Evolutionary conservation across 2,113 vertebrate genomes (phyloP).

Genomic region (Trichomycterus rosablanca): DNA sequence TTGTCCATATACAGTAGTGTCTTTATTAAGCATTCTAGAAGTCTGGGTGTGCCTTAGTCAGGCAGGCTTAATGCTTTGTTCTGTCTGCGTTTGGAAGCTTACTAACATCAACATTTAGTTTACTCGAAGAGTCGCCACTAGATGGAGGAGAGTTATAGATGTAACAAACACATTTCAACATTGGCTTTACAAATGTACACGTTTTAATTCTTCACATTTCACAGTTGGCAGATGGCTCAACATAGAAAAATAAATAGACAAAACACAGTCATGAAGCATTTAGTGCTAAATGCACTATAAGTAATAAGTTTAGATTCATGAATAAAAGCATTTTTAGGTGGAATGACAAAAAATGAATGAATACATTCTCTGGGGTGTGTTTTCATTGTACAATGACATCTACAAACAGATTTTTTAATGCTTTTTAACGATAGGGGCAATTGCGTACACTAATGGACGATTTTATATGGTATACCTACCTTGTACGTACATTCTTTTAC

Average conservation of each 20-base stretch:
- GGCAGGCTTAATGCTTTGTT: no score
- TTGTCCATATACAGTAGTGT: no score
- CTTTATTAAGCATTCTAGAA: no score
- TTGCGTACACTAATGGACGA: no score
- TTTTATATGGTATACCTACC: no score
- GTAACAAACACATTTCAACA: not conserved
- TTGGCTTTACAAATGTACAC: conserved; percentile 18
- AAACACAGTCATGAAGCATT: conserved; percentile 2
- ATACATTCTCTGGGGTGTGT: conserved; percentile 10
- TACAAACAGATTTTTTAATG: not conserved
- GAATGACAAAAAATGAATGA: conserved; percentile 36
- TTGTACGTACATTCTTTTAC: not conserved
- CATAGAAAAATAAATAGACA: conserved; percentile 29
- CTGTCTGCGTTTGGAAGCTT: not conserved
- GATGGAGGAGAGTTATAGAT: conserved; percentile 11
- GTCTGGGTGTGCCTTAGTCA: no score
- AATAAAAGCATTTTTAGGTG: conserved; percentile 20
- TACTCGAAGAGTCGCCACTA: conserved; percentile 14
- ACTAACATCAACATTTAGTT: not conserved
- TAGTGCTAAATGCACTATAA: conserved; percentile 3
- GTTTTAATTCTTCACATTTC: conserved; percentile 33
- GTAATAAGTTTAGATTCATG: not conserved
- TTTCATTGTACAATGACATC: not conserved
- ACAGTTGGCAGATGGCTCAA: conserved; percentile 27
- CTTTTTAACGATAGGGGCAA: no score